Base-by-base conservation (phyloP, 2,797 vertebrate species). In the Siniperca obscura region DNA sequence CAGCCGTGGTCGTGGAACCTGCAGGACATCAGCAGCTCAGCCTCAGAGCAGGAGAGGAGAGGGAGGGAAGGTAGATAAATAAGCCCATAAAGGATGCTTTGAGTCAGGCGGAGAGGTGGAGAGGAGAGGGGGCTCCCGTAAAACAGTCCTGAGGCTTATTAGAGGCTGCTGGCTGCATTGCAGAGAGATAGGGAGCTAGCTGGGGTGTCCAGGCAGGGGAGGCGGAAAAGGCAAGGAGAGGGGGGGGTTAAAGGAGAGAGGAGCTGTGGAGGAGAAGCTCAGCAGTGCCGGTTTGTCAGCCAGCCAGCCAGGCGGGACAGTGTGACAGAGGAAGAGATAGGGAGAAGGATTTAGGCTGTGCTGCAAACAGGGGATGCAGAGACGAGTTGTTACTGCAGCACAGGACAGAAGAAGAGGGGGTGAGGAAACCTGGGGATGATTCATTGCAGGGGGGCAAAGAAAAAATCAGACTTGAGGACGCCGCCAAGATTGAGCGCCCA, bases 21-120 rank as follows among this genome's bases (percentile, higher is more conserved):
- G 91, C 89, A 91, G 92, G 87, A 78, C 85, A 92, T 92, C 92
- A 89, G 95, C 89, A 87, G 87, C 91, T 69, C 85, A 66, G 88
- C 36, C 70, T 76, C 78, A 30, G 56, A 76, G 82, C 44, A 80
- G 85, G 60, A 38, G 74, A 50, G 70, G 44, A 25, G 69, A 67
- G 74, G 79, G 83, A 81, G 87, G 81, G 90, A 74, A 78, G 90
- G 80, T 84, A 89, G 94, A 94, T 94, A 95, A 96, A 95, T 91
- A 95, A 89, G 74, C 78, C 82, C 84, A 95, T 95, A 95, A 96
- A 94, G 93, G 94, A 93, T 92, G 94, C 94, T 95, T 95, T 96
- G 92, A 96, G 89, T 86, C 76, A 76, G 87, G 70, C 71, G n/a
- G 82, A 90, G 87, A 81, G 88, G 76, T 88, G 88, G 77, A 78